Base-by-base conservation (phyloP, 2,888 invertebrate genomes). In the Deilephila elpenor region DNA sequence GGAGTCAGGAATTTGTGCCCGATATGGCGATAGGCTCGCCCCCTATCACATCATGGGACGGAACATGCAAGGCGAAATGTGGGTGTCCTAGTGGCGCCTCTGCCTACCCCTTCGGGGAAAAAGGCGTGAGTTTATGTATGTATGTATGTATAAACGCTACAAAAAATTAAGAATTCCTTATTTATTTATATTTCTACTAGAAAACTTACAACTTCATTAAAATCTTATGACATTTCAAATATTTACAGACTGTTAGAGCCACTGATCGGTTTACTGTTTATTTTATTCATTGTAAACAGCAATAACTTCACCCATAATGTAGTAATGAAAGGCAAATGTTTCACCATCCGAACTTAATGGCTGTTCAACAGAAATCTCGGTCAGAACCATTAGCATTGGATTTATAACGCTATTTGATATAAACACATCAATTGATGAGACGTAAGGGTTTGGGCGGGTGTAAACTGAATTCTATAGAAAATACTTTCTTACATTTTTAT, bases 281-380 rank as follows among this genome's bases (percentile, higher is more conserved):
- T 56, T 56, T 56, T 56, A 56, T 56, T 56, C 56, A 7, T 56
- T 56, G 19, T 19, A n/a, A 56, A 56, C 56, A n/a, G 19, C 56
- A n/a, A 56, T 56, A 56, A 60, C 60, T 25, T 60, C 25, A 32
- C 25, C 59, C 29, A 60, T 60, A 17, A 25, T 17, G 29, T 17
- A 29, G 25, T 60, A 60, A 60, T 29, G 60, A 60, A 60, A 60
- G 56, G 56, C 56, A 56, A 56, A 56, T 56, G 56, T 60, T 60
- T 17, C 29, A 60, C 29, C 29, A 60, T 60, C 60, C 60, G 25
- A 60, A 29, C 5, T 60, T 60, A 60, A 60, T 60, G 29, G 17
- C 14, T 60, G 25, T 60, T 29, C 60, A 60, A 60, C 29, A 60
- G 60, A 60, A 56, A 60, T 60, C 60, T 60, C 60, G 60, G 60